Base-by-base conservation (phyloP, 2,888 invertebrate genomes). In the Anodontia alba region DNA sequence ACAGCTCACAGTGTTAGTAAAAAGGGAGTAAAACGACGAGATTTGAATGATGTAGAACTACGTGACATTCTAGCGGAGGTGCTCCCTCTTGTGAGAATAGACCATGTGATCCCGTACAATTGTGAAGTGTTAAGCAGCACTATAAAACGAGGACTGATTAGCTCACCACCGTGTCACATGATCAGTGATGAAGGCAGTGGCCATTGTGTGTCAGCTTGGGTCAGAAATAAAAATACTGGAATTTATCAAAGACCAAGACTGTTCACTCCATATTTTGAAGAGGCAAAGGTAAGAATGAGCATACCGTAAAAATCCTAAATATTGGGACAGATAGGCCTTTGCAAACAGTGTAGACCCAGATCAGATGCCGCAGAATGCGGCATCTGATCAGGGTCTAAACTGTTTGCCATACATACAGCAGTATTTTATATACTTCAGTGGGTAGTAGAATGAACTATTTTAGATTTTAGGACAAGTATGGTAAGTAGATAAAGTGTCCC, bases 201-300 rank as follows among this genome's bases (percentile, higher is more conserved):
- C 1, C 90, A 90, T 10, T 87, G 86, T 31, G 89, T 90, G 8
- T 81, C 86, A 1, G 92, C 93, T 5, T 94, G 94, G 94, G 90
- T 94, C n/a, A 90, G 94, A 38, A 88, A 90, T 20, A 93, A 93
- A 76, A 92, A 92, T 87, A 93, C 91, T 76, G 94, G 94, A 23
- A 91, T 94, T 79, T 95, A 93, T 88, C 96, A 98, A 8, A 96
- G 98, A 87, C 98, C 99, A 72, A 95, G 99, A 66, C 96, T 98
- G 84, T 99, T 98, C 95, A 97, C 97, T 96, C 98, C 99, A 51
- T 98, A 98, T 94, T 97, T 97, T 90, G 98, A 99, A 94, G 99
- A 98, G 95, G 96, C 98, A 17, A 98, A 98, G 96, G 97, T 97
- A 90, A 77, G n/a, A 46, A 46, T 15, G 46, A 43, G 31, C 12